Percentiles rank a stretch among this genome's conserved stretches.
Conservation (phyloP, 2,888 invertebrate genomes). For the Phortica magna region DNA sequence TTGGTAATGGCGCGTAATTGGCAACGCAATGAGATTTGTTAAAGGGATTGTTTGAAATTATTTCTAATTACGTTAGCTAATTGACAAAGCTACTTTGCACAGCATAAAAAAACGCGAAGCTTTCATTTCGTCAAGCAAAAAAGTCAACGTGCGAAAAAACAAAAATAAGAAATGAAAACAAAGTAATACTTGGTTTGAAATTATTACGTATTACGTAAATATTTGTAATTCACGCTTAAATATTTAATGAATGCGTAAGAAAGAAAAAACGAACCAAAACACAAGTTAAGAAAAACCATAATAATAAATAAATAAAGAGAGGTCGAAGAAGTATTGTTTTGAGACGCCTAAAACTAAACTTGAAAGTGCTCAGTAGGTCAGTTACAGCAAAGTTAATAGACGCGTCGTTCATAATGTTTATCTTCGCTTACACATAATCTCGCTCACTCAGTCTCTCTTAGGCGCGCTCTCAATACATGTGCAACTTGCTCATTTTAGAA, state of each 20-base stretch:
- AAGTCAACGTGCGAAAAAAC: background rate
- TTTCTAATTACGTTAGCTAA: constrained; percentile 52
- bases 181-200: background rate
- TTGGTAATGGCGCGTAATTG: constrained; percentile 61
- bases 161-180: constrained; percentile 14
- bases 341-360: constrained; percentile 28
- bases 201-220: background rate
- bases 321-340: background rate
- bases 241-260: background rate
- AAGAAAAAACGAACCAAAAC: background rate
- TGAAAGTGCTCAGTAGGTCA: constrained; percentile 60
- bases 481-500: constrained; percentile 19
- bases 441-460: background rate
- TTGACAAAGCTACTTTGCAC: constrained; percentile 8
- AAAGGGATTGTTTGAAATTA: constrained; percentile 64
- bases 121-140: constrained; percentile 40
- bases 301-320: background rate
- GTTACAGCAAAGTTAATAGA: constrained; percentile 47
- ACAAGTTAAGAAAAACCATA: no score
- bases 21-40: constrained; percentile 69
- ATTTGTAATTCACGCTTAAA: background rate
- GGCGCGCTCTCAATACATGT: background rate
- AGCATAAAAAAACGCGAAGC: background rate
- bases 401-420: no score
- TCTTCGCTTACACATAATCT: no score